Percentiles rank a stretch among this genome's conserved stretches.
Evolutionary conservation across 2,888 invertebrate species (phyloP).

Genomic region (Dryobota labecula): DNA sequence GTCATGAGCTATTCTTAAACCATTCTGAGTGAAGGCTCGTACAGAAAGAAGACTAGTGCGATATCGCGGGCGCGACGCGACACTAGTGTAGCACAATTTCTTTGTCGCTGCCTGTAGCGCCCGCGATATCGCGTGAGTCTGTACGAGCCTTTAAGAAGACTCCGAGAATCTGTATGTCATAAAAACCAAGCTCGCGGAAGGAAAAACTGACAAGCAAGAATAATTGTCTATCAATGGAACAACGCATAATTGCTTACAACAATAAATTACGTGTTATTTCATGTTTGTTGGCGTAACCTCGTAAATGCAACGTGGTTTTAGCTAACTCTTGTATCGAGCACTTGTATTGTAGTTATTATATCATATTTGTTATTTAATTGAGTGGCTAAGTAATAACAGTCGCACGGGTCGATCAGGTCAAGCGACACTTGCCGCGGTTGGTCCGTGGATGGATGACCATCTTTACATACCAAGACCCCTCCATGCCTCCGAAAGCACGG

Average conservation of each 20-base stretch:
- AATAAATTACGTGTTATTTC: slow-evolving; percentile 52
- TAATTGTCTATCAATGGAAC: slow-evolving; percentile 39
- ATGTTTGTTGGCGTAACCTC: slow-evolving; percentile 26
- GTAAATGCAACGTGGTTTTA: slow-evolving; percentile 33
- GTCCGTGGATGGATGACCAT: too few relatives aligned
- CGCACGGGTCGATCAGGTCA: too few relatives aligned
- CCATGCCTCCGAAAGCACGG: too few relatives aligned
- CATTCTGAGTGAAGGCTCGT: neutral
- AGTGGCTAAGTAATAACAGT: too few relatives aligned
- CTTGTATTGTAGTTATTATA: slow-evolving; percentile 20
- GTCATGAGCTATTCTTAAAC: neutral
- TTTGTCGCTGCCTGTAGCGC: too few relatives aligned
- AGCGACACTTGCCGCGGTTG: too few relatives aligned
- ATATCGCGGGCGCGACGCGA: too few relatives aligned
- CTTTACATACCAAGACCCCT: too few relatives aligned
- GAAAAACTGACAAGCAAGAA: slow-evolving; percentile 31
- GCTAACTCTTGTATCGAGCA: slow-evolving; percentile 6
- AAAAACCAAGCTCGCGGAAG: slow-evolving; percentile 2
- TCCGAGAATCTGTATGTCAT: neutral
- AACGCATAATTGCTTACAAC: slow-evolving; percentile 43
- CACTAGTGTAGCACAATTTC: too few relatives aligned
- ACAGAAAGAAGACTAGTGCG: too few relatives aligned
- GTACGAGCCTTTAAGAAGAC: too few relatives aligned
- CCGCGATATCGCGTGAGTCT: too few relatives aligned
- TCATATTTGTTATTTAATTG: slow-evolving; percentile 5